Evolutionary conservation across 2,888 invertebrate species (phyloP).

Genomic region (Andrena fulva): DNA sequence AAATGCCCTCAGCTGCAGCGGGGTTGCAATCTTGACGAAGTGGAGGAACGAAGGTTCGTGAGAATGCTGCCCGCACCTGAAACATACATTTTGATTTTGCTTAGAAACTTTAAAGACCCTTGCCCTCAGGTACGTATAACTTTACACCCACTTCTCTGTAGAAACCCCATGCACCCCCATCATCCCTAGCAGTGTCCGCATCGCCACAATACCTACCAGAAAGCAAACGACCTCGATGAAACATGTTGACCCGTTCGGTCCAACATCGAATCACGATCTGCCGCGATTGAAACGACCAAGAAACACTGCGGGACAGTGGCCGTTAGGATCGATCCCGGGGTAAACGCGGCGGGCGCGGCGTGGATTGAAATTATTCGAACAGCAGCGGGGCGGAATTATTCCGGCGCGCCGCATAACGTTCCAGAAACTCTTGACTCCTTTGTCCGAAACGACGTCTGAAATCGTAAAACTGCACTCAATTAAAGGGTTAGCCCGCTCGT

Average conservation of each 20-base stretch:
- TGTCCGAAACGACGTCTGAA: slow-evolving; percentile 70
- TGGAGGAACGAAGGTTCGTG: no score
- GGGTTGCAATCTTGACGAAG: no score
- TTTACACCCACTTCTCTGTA: no score
- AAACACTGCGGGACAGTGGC: slow-evolving; percentile 6
- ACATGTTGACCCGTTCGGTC: neutral
- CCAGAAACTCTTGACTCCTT: slow-evolving; percentile 61
- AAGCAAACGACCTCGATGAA: neutral
- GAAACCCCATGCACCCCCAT: no score
- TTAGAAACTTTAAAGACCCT: no score
- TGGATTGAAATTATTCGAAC: slow-evolving; percentile 45
- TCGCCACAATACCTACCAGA: neutral
- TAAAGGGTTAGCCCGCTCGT: slow-evolving; percentile 76
- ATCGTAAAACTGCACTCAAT: slow-evolving; percentile 76
- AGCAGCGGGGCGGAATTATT: slow-evolving; percentile 49
- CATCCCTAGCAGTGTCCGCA: no score
- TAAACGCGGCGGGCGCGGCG: neutral
- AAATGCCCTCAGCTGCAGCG: no score
- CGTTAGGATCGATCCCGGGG: slow-evolving; percentile 19
- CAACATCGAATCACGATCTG: neutral
- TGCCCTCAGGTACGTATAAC: no score
- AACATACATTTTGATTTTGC: no score
- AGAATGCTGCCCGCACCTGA: no score
- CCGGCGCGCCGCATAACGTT: slow-evolving; percentile 54
- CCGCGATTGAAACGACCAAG: neutral